phyloP scores from a whole-genome alignment of 1,140 invertebrate species.

The Ruditapes philippinarum region DNA sequence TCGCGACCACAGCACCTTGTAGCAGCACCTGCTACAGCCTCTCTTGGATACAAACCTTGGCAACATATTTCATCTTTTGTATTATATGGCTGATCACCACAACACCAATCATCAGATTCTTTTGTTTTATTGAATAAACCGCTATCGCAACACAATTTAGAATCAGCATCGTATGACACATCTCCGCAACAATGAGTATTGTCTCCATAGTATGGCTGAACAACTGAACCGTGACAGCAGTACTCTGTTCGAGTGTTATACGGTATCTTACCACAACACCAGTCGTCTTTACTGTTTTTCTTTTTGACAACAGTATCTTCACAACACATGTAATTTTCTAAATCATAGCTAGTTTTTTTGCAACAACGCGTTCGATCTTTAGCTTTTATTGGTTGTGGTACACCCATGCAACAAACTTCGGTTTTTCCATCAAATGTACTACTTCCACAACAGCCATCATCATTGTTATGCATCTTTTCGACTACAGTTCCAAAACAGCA shows the following conservation, averaged over 20 bases:
- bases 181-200: slow-evolving; percentile 43
- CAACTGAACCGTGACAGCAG: slow-evolving; percentile 44
- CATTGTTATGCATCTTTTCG: not conserved
- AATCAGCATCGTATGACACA: slow-evolving; percentile 21
- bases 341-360: slow-evolving; percentile 18
- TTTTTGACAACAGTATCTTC: slow-evolving; percentile 17
- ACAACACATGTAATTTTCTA: slow-evolving; percentile 27
- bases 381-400: slow-evolving; percentile 15
- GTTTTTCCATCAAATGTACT: slow-evolving; percentile 27
- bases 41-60: not conserved
- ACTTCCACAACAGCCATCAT: slow-evolving; percentile 37
- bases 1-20: slow-evolving; percentile 10
- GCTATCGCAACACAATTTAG: slow-evolving; percentile 18
- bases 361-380: slow-evolving; percentile 28
- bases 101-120: slow-evolving; percentile 37
- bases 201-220: slow-evolving; percentile 33
- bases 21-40: not conserved
- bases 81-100: not conserved
- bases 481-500: slow-evolving; percentile 25
- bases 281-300: not conserved
- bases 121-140: slow-evolving; percentile 17
- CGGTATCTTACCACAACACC: slow-evolving; percentile 19
- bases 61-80: not conserved
- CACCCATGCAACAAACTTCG: slow-evolving; percentile 27
- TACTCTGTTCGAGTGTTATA: slow-evolving; percentile 20